phyloP scores from a whole-genome alignment of 2,797 vertebrate genomes.

The Parauchenoglanis ngamensis region DNA sequence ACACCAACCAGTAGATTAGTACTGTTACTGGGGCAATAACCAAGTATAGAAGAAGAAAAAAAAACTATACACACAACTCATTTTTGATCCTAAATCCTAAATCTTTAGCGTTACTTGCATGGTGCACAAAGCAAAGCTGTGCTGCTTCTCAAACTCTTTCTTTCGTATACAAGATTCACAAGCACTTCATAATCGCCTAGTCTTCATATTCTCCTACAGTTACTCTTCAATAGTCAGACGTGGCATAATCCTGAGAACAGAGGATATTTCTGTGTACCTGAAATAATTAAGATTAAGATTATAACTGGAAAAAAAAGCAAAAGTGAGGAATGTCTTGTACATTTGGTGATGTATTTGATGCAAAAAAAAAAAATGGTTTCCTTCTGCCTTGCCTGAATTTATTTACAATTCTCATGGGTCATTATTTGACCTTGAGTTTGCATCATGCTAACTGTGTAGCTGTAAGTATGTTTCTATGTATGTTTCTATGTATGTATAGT shows the following conservation, averaged over 20 bases:
- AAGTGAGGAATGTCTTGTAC: slow-evolving; percentile 46
- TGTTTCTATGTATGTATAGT: slow-evolving; percentile 61
- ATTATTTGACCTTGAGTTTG: slow-evolving; percentile 34
- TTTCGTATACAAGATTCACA: neutral
- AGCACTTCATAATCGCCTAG: slow-evolving; percentile 36
- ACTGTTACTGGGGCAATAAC: neutral
- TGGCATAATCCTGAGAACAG: slow-evolving; percentile 18
- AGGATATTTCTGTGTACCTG: slow-evolving; percentile 53
- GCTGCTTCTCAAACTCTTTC: slow-evolving; percentile 9
- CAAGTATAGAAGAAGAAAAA: neutral
- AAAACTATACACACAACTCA: neutral
- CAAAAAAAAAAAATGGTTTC: slow-evolving; percentile 70
- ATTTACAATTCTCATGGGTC: slow-evolving; percentile 38
- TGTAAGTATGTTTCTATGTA: slow-evolving; percentile 56
- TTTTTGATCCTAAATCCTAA: neutral
- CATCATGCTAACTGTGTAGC: slow-evolving; percentile 49
- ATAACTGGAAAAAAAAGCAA: slow-evolving; percentile 51
- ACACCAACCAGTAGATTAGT: neutral
- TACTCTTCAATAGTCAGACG: neutral
- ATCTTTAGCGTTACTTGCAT: neutral
- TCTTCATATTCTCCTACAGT: slow-evolving; percentile 9
- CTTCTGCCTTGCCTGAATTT: slow-evolving; percentile 64
- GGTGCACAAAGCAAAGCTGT: neutral
- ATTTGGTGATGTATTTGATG: slow-evolving; percentile 48
- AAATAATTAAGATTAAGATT: slow-evolving; percentile 66